These are phyloP conservation scores for Danio kyathit DNA, from an alignment of 2,797 vertebrate genomes.

Conservation along the genomic window DNA sequence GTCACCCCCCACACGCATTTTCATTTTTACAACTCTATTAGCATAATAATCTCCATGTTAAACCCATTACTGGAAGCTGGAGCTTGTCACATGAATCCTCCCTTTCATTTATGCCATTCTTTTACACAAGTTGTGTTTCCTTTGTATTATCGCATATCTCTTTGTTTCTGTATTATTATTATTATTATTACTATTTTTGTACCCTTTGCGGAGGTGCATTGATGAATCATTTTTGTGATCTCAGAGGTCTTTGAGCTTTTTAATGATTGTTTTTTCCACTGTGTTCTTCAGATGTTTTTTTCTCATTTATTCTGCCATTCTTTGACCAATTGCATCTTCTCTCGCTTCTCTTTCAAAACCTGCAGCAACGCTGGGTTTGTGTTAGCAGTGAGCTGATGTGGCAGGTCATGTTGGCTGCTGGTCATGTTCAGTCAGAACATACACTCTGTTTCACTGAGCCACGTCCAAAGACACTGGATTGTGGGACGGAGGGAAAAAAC, in stretches of 20 bases:
- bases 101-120: background rate
- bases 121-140: background rate
- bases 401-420: conserved; percentile 43
- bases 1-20: conserved; percentile 43
- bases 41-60: conserved; percentile 43
- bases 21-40: conserved; percentile 40
- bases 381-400: conserved; percentile 45
- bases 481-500: background rate
- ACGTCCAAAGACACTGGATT: conserved; percentile 23
- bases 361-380: conserved; percentile 23
- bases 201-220: background rate
- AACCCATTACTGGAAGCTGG: conserved; percentile 17
- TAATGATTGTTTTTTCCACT: background rate
- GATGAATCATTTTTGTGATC: conserved; percentile 34
- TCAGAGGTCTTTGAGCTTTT: conserved; percentile 15
- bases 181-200: conserved; percentile 6
- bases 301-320: conserved; percentile 19
- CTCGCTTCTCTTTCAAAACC: conserved; percentile 3
- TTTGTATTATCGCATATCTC: background rate
- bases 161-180: background rate
- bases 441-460: conserved; percentile 31
- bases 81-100: conserved; percentile 23
- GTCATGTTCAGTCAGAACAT: conserved; percentile 53
- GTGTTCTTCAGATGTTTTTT: background rate
- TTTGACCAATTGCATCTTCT: background rate